phyloP scores from a whole-genome alignment of 2,113 vertebrate species.

The Chamaetylas fuelleborni region DNA sequence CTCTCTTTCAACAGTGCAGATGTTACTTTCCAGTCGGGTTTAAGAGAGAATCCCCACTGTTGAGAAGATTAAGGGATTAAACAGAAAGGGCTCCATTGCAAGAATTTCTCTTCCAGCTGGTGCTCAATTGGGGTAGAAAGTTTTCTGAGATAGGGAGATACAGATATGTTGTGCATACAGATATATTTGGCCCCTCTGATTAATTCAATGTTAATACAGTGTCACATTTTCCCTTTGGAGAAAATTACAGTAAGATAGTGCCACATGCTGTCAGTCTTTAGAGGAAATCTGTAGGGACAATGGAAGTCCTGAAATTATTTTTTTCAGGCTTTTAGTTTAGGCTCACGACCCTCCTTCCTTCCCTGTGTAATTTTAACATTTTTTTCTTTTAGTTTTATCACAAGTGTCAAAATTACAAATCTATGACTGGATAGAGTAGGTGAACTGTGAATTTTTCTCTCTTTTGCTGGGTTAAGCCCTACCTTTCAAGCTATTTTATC shows the following conservation, averaged over 20 bases:
- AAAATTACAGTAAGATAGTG: slow-evolving; percentile 9
- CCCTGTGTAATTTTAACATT: background rate
- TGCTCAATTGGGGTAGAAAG: slow-evolving; percentile 31
- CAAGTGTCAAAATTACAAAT: background rate
- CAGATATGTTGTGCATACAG: background rate
- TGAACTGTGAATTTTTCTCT: slow-evolving; percentile 42
- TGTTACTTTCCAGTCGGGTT: slow-evolving; percentile 58
- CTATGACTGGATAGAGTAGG: slow-evolving; percentile 6
- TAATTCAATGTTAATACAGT: slow-evolving; percentile 18
- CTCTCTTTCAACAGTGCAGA: slow-evolving; percentile 56
- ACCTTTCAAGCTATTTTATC: slow-evolving; percentile 52
- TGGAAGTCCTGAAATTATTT: background rate
- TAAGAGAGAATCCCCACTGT: slow-evolving; percentile 67
- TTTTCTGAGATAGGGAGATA: background rate
- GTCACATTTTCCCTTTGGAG: slow-evolving; percentile 3
- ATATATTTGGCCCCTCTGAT: slow-evolving; percentile 24
- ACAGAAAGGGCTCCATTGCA: slow-evolving; percentile 58
- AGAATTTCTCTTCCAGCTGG: slow-evolving; percentile 64
- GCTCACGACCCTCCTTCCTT: background rate
- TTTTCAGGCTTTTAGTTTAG: background rate
- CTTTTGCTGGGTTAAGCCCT: slow-evolving; percentile 44
- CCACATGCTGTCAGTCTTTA: background rate
- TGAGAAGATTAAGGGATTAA: slow-evolving; percentile 76
- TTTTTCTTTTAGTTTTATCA: background rate
- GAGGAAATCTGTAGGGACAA: background rate